Percentiles rank a stretch among this genome's conserved stretches.
Conservation (phyloP, 2,888 invertebrate species). For the Lasioglossum pauxillum region DNA sequence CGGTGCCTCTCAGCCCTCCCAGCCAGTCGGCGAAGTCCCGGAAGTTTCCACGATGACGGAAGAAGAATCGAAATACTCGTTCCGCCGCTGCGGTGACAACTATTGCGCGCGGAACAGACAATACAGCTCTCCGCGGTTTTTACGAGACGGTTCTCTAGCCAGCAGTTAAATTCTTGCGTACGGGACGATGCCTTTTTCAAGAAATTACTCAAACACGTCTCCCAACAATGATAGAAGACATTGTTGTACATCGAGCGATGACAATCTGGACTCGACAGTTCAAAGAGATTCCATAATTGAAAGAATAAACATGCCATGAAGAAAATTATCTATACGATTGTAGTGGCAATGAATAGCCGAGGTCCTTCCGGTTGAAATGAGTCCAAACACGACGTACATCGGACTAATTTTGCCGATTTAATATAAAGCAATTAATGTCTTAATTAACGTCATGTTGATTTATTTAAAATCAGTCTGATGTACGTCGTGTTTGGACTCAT, state of each 20-base stretch:
- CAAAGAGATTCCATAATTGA: too few species aligned
- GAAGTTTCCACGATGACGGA: conserved; percentile 29
- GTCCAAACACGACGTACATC: neutral
- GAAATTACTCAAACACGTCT: neutral
- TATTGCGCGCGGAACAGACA: neutral
- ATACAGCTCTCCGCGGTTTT: neutral
- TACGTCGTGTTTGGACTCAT: neutral
- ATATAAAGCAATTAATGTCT: too few species aligned
- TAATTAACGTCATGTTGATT: too few species aligned
- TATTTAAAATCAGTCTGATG: too few species aligned
- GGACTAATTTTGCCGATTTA: too few species aligned
- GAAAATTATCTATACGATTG: neutral
- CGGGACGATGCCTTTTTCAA: neutral
- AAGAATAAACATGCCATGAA: too few species aligned
- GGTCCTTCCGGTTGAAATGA: neutral
- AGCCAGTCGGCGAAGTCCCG: neutral
- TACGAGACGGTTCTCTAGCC: neutral
- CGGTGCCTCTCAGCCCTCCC: neutral
- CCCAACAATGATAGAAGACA: neutral
- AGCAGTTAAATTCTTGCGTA: neutral
- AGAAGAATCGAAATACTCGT: conserved; percentile 5
- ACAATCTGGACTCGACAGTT: too few species aligned
- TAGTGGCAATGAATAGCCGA: neutral
- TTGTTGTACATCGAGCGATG: too few species aligned
- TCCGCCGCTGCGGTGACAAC: neutral